Conservation (phyloP, 2,797 vertebrate genomes). For the Gymnothorax javanicus region DNA sequence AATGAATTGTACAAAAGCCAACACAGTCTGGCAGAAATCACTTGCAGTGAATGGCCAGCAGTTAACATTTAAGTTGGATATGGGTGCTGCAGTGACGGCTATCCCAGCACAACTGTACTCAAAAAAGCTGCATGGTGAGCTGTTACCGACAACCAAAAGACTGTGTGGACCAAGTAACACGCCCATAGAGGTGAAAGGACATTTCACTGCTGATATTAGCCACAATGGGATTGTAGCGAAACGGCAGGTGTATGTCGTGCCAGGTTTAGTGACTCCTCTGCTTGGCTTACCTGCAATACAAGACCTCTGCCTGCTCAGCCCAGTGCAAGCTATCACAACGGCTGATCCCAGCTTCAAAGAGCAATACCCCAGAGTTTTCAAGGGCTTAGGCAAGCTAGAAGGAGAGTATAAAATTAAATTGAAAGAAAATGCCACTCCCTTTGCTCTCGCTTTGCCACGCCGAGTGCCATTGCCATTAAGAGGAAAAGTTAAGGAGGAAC, state of each 20-base stretch:
- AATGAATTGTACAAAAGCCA: too few relatives aligned
- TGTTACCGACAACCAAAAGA: background rate
- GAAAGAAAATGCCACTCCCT: background rate
- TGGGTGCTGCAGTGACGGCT: conserved; percentile 12
- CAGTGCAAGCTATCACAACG: too few relatives aligned
- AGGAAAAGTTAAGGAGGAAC: background rate
- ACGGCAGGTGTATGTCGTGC: too few relatives aligned
- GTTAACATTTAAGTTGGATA: background rate
- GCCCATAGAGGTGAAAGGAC: background rate
- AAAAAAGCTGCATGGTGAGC: background rate
- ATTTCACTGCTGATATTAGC: conserved; percentile 1
- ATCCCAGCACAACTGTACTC: conserved; percentile 10
- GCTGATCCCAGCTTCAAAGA: too few relatives aligned
- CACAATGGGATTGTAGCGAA: background rate
- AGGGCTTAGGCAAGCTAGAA: too few relatives aligned
- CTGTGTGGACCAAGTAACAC: background rate
- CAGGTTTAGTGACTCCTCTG: too few relatives aligned
- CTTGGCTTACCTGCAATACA: too few relatives aligned
- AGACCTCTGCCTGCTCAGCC: too few relatives aligned
- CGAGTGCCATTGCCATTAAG: background rate
- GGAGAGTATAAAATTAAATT: background rate
- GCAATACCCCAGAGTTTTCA: too few relatives aligned
- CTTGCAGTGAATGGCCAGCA: background rate
- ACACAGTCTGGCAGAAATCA: too few relatives aligned
- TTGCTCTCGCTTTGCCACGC: background rate